Conservation (phyloP, 2,888 invertebrate species). For the Caenorhabditis japonica region DNA sequence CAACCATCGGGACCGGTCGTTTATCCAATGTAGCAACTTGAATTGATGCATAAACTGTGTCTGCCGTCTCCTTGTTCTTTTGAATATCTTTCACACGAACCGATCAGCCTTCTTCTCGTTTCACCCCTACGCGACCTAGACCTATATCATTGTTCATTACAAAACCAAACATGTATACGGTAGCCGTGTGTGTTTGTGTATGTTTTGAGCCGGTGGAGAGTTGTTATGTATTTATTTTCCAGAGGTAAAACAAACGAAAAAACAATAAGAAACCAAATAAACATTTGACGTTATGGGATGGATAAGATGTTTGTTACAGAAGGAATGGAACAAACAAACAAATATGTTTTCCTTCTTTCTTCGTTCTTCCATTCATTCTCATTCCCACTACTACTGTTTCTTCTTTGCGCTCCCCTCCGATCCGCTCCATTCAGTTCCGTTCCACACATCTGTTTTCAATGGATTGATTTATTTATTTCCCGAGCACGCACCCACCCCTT, state of each 20-base stretch:
- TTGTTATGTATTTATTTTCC: no score
- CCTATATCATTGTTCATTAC: conserved; percentile 16
- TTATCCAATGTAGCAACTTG: conserved; percentile 33
- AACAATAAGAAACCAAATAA: no score
- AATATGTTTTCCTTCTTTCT: no score
- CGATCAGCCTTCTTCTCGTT: no score
- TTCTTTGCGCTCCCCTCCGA: no score
- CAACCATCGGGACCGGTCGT: conserved; percentile 35
- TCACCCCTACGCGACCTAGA: conserved; percentile 33
- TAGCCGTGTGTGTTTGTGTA: not conserved
- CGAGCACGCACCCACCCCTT: conserved; percentile 6
- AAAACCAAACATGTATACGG: not conserved
- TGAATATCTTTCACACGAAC: conserved; percentile 33
- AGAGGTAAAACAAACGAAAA: no score
- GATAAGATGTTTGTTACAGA: no score
- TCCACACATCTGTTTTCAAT: not conserved
- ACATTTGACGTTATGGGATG: no score
- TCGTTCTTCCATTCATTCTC: no score
- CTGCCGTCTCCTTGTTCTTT: conserved; percentile 4
- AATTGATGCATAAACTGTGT: conserved; percentile 42
- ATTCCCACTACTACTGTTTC: no score
- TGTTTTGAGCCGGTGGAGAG: not conserved
- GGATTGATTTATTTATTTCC: conserved; percentile 20
- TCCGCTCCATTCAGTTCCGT: not conserved
- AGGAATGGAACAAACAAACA: no score